Base-by-base conservation (phyloP, 2,888 invertebrate genomes). In the Hipparchia sbordonii region DNA sequence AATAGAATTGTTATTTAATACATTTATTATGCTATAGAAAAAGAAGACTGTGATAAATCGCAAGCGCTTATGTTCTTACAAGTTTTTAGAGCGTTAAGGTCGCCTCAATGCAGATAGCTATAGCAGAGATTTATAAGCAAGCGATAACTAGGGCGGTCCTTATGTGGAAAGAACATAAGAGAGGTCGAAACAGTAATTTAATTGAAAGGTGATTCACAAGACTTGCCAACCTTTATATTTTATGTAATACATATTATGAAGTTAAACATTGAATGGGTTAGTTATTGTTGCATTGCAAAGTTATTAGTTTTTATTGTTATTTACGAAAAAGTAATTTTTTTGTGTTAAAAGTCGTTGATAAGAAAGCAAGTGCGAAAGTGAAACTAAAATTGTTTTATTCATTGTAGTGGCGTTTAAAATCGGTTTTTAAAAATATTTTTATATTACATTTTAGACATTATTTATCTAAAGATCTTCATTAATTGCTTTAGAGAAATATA, bases 171-270 rank as follows among this genome's bases (percentile, higher is more conserved):
- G 48, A 48, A 67, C 56, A 54, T 66, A 52, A 45, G 63, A 51
- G 51, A 63, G 45, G 66, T 67, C 56, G 13, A 45, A 67, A 45
- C 10, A 54, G 56, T 45, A 23, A 63, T 63, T 51, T 51, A 51
- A 13, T 48, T 48, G 46, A 23, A 48, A 48, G 62, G 48, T 13
- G 23, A 62, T 13, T 61, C 61, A 33, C 46, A 46, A 61, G 61
- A n/a, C n/a, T n/a, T 45, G 12, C n/a, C 10, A 54, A 12, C 12
- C 9, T 54, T 54, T 12, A n/a, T 4, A 12, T 10, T 3, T 1
- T 54, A 8, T 54, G 12, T 48, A 23, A 23, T 23, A 39, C 39
- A 39, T 39, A 39, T 2, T 5, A 4, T 39, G 5, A 39, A 39
- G 2, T 4, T 4, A 39, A 39, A 39, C 39, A 39, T 39, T 5